Conservation (phyloP, 1,140 invertebrate genomes). For the Tetragonula clypearis region DNA sequence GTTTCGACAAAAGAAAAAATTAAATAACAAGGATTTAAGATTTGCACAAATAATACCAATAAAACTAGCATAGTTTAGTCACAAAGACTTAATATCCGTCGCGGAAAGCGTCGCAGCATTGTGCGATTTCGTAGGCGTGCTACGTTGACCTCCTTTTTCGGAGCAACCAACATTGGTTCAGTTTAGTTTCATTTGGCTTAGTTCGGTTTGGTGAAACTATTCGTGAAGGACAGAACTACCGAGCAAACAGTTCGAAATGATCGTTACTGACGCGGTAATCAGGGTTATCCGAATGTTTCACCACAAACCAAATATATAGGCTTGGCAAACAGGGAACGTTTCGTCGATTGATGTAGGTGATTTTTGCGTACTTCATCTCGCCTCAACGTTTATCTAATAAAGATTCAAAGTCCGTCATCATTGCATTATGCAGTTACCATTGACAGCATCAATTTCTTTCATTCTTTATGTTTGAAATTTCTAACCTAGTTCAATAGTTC, state of each 20-base stretch:
- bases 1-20: no score
- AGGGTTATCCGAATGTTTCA: constrained; percentile 58
- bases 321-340: constrained; percentile 46
- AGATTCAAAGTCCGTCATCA: constrained; percentile 2
- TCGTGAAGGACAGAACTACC: constrained; percentile 12
- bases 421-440: constrained; percentile 14
- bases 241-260: constrained; percentile 53
- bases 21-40: no score
- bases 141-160: not conserved
- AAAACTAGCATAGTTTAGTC: no score
- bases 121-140: not conserved
- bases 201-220: not conserved
- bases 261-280: constrained; percentile 45
- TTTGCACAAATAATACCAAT: no score
- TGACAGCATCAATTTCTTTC: constrained; percentile 8
- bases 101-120: not conserved
- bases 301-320: constrained; percentile 62
- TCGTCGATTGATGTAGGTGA: constrained; percentile 19
- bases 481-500: no score
- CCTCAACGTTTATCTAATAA: constrained; percentile 1
- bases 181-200: not conserved
- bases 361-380: not conserved
- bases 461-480: not conserved
- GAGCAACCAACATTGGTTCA: no score
- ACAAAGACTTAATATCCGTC: no score